Conservation (phyloP, 2,888 invertebrate species). For the Poecilus cupreus region DNA sequence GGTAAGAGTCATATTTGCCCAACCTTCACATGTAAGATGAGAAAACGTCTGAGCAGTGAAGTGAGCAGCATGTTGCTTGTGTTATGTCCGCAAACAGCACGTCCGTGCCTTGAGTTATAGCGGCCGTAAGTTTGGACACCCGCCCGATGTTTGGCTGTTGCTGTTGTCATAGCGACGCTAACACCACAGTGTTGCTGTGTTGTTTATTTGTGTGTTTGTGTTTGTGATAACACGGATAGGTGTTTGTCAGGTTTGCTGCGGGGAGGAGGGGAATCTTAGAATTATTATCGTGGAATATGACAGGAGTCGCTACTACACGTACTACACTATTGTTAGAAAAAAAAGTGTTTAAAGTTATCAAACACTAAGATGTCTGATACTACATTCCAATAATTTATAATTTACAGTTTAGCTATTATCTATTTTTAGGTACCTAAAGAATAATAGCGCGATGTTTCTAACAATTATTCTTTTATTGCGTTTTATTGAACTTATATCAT, state of each 20-base stretch:
- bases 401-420: too few relatives aligned
- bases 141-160: conserved; percentile 8
- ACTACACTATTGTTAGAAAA: too few relatives aligned
- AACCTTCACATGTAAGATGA: not conserved
- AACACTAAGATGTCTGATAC: too few relatives aligned
- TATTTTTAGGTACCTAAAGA: too few relatives aligned
- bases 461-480: too few relatives aligned
- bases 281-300: not conserved
- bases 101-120: not conserved
- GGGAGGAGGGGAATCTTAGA: not conserved
- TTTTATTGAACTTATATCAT: too few relatives aligned
- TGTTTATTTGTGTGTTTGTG: conserved; percentile 30
- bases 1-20: too few relatives aligned
- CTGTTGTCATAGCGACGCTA: not conserved
- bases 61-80: conserved; percentile 18
- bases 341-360: too few relatives aligned
- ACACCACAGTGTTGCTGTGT: not conserved
- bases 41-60: too few relatives aligned
- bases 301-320: not conserved
- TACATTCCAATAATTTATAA: too few relatives aligned
- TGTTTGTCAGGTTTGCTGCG: not conserved
- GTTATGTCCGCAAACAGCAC: conserved; percentile 37
- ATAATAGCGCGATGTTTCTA: too few relatives aligned
- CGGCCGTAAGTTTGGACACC: not conserved
- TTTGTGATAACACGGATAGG: conserved; percentile 12